phyloP scores from a whole-genome alignment of 2,888 invertebrate genomes.

The Helobdella robusta region DNA sequence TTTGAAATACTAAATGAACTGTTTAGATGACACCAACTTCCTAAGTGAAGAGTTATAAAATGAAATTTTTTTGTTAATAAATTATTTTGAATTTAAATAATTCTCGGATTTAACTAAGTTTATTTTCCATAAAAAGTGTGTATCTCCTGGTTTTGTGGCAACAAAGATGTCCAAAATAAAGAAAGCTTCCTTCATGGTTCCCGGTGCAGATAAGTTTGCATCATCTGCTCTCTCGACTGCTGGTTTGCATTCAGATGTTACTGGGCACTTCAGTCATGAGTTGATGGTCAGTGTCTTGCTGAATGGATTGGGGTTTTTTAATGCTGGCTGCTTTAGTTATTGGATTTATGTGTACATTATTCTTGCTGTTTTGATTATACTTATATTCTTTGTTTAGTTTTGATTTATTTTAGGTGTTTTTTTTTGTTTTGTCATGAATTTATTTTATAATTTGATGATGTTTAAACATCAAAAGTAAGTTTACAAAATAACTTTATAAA shows the following conservation, averaged over 20 bases:
- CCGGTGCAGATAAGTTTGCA: constrained; percentile 44
- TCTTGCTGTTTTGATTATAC: too few species aligned
- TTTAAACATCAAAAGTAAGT: too few species aligned
- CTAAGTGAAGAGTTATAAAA: neutral
- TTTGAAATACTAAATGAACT: too few species aligned
- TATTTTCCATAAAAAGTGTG: constrained; percentile 53
- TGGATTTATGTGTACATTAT: too few species aligned
- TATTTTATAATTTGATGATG: too few species aligned
- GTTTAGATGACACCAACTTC: neutral
- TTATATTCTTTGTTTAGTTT: too few species aligned
- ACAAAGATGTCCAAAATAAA: constrained; percentile 58
- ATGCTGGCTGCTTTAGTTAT: too few species aligned
- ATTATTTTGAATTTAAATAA: neutral
- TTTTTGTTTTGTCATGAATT: too few species aligned
- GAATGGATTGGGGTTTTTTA: too few species aligned
- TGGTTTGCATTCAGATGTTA: constrained; percentile 41
- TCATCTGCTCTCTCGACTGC: constrained; percentile 44
- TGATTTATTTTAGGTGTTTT: too few species aligned
- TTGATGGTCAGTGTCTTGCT: constrained; percentile 39
- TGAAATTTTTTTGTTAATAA: neutral
- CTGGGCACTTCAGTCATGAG: constrained; percentile 47
- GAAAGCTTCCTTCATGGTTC: constrained; percentile 41
- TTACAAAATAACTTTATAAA: too few species aligned
- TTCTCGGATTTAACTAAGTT: neutral
- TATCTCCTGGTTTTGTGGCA: constrained; percentile 77